A percentile compares a stretch with the other conserved stretches of the same genome.
These are phyloP conservation scores for Coremacera marginata DNA, from an alignment of 2,888 invertebrate genomes.

Conservation along the genomic window DNA sequence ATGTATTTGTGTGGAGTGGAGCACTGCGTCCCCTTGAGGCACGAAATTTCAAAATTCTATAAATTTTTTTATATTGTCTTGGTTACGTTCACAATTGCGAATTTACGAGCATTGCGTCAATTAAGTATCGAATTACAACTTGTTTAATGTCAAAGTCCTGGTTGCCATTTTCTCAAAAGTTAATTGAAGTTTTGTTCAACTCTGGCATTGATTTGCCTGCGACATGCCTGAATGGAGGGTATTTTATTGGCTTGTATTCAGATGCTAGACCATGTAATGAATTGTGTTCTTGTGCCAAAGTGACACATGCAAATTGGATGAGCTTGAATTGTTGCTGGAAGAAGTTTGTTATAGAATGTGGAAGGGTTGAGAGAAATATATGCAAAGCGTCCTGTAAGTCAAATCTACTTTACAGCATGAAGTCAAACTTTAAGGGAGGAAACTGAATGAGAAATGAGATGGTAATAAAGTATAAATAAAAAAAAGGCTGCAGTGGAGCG, in stretches of 20 bases:
- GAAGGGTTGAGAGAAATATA: too few relatives aligned
- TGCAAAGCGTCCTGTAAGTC: too few relatives aligned
- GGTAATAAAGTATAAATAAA: too few relatives aligned
- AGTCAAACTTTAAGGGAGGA: too few relatives aligned
- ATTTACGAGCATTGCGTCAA: conserved; percentile 69
- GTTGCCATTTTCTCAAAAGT: conserved; percentile 50
- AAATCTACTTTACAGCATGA: too few relatives aligned
- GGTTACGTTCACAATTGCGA: conserved; percentile 58
- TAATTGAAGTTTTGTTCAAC: conserved; percentile 59
- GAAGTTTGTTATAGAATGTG: too few relatives aligned
- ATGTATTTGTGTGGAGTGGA: background rate
- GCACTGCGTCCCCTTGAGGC: conserved; percentile 7
- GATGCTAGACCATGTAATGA: conserved; percentile 1
- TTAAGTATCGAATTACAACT: conserved; percentile 70
- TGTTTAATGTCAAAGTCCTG: conserved; percentile 64
- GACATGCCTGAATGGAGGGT: conserved; percentile 12
- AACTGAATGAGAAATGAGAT: too few relatives aligned
- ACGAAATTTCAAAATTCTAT: background rate
- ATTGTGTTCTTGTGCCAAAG: conserved; percentile 21
- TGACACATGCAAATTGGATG: conserved; percentile 42
- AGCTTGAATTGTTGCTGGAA: background rate
- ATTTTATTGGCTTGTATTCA: background rate
- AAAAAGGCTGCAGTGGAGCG: too few relatives aligned
- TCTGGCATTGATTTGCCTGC: conserved; percentile 27
- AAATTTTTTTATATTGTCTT: conserved; percentile 39